Percentiles rank a stretch among this genome's conserved stretches.
These are phyloP conservation scores for Callinectes sapidus DNA, from an alignment of 2,888 invertebrate genomes.

Conservation along the genomic window DNA sequence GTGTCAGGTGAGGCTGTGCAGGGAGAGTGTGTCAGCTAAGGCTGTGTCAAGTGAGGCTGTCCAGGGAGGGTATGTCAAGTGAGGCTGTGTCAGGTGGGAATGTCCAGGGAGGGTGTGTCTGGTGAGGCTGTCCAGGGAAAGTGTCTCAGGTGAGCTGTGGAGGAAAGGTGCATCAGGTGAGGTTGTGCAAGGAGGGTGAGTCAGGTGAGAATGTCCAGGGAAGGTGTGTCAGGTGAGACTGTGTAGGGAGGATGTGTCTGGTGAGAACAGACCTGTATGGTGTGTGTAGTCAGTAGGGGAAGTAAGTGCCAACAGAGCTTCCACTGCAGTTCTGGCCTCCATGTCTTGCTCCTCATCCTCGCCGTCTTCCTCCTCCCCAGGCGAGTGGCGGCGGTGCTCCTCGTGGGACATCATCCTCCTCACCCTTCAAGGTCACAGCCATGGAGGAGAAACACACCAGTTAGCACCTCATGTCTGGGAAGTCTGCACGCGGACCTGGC, in stretches of 20 bases:
- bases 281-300: slow-evolving; percentile 59
- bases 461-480: not conserved
- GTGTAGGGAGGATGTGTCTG: not conserved
- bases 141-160: too few species aligned
- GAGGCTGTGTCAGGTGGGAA: too few species aligned
- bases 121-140: too few species aligned
- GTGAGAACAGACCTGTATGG: slow-evolving; percentile 42
- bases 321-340: slow-evolving; percentile 63
- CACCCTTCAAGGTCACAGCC: not conserved
- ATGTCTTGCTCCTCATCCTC: slow-evolving; percentile 61
- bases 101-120: not conserved
- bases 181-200: not conserved
- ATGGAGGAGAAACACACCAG: not conserved
- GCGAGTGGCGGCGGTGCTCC: slow-evolving; percentile 49
- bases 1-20: too few species aligned
- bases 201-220: not conserved
- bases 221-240: not conserved
- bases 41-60: too few species aligned
- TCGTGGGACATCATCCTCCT: slow-evolving; percentile 64
- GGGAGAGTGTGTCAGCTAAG: not conserved
- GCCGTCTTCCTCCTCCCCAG: slow-evolving; percentile 51
- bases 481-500: not conserved
- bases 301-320: slow-evolving; percentile 63
- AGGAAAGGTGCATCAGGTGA: too few species aligned
- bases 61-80: not conserved